Base-by-base conservation (phyloP, 1,140 invertebrate genomes). In the Trachymyrmex cornetzi region DNA sequence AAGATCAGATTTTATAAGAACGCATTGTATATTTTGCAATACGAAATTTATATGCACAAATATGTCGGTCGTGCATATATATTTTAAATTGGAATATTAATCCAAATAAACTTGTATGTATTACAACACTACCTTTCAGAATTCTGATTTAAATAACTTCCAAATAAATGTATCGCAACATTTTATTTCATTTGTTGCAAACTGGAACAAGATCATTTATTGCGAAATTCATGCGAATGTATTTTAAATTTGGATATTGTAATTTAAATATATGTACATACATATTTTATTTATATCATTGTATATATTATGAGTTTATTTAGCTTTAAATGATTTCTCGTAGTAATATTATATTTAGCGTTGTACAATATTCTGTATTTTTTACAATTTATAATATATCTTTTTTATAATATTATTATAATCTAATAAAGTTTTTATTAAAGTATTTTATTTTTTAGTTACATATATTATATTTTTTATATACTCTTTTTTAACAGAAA, bases 41-140 rank as follows among this genome's bases (percentile, higher is more conserved):
- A 19, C 24, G 3, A 80, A 34, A 80, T 53, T 69, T 53, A 19
- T 67, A 19, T 6, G 11, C 1, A 5, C 14, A 38, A 61, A 48
- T 59, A 22, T 34, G 14, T 27, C 3, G 55, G 0, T 11, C 5
- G 3, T 16, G 30, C 38, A 44, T 44, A 11, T 48, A 16, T 44
- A 34, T 2, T 57, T 57, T 50, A n/a, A 69, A 38, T 71, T 27
- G 50, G 2, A 44, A 19, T 5, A 59, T 57, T 30, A 71, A 81
- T 81, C 55, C 16, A 71, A 71, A 44, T 59, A 53, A 81, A 81
- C 12, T 57, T 80, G 7, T 53, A 24, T 24, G 27, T 55, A 27
- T 44, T 38, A 44, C 16, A 27, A 44, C 14, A 38, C 16, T 24
- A 55, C 16, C 2, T 55, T 69, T 81, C 7, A 48, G 16, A 44